A percentile compares a stretch with the other conserved stretches of the same genome.
Evolutionary conservation across 2,113 vertebrate species (phyloP).

Genomic region (Prietella phreatophila): DNA sequence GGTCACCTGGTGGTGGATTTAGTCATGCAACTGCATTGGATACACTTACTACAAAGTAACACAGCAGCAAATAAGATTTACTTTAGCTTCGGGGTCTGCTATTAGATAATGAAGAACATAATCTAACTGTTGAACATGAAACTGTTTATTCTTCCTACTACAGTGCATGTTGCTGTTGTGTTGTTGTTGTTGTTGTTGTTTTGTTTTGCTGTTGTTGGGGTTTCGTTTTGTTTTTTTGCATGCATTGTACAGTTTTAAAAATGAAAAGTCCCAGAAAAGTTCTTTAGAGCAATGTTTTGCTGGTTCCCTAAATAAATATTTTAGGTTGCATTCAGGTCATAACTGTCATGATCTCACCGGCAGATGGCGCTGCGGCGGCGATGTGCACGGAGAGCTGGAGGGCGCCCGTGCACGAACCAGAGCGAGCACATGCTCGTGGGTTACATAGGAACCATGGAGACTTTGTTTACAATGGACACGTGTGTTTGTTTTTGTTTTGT

Average conservation of each 20-base stretch:
- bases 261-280: neutral
- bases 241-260: neutral
- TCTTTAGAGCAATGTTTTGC: neutral
- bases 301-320: neutral
- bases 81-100: neutral
- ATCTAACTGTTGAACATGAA: neutral
- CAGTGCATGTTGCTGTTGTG: neutral
- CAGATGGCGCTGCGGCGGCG: too few relatives aligned
- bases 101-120: neutral
- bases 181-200: neutral
- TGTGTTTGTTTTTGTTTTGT: too few relatives aligned
- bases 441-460: too few relatives aligned
- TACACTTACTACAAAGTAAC: neutral
- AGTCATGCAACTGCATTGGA: neutral
- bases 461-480: too few relatives aligned
- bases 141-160: neutral
- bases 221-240: too few relatives aligned
- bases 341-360: neutral
- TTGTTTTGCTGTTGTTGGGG: neutral
- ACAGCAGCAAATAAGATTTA: conserved; percentile 7
- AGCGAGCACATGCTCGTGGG: too few relatives aligned
- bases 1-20: conserved; percentile 21
- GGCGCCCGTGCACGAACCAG: too few relatives aligned
- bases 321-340: neutral
- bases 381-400: too few relatives aligned